Conservation (phyloP, 23 tunicate genomes). For the Styela plicata region DNA sequence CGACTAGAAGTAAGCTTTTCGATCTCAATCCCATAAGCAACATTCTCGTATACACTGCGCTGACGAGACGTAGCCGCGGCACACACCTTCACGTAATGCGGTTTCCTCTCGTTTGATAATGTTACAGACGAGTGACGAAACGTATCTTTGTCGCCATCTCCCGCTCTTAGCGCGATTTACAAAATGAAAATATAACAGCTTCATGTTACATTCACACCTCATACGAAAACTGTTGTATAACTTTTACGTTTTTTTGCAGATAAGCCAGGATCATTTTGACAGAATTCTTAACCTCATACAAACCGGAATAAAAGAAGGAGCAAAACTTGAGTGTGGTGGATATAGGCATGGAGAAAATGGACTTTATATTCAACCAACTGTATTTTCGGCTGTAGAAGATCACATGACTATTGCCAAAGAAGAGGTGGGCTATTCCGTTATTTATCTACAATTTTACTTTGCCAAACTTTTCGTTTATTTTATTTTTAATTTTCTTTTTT, state of each 20-base stretch:
- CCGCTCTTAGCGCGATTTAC: no score
- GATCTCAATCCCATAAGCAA: not conserved
- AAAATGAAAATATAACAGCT: no score
- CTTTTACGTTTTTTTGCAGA: constrained; percentile 31
- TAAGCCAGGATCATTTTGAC: constrained; percentile 68
- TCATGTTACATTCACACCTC: no score
- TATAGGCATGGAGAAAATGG: constrained; percentile 62
- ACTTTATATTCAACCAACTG: constrained; percentile 73
- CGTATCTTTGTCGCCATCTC: not conserved
- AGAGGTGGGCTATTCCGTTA: constrained; percentile 45
- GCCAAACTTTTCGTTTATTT: not conserved
- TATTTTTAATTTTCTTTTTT: not conserved
- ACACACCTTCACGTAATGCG: not conserved
- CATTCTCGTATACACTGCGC: no score
- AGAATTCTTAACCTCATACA: constrained; percentile 46
- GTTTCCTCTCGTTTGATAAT: not conserved
- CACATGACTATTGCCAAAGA: constrained; percentile 83
- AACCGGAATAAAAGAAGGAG: constrained; percentile 78
- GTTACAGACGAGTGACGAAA: not conserved
- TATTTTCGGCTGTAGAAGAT: constrained; percentile 75
- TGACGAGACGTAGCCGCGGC: not conserved
- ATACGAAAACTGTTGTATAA: no score
- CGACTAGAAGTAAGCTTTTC: not conserved
- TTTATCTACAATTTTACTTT: not conserved
- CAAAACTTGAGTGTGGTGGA: constrained; percentile 81